Conservation (phyloP, 2,888 invertebrate genomes). For the Desoria tigrina region DNA sequence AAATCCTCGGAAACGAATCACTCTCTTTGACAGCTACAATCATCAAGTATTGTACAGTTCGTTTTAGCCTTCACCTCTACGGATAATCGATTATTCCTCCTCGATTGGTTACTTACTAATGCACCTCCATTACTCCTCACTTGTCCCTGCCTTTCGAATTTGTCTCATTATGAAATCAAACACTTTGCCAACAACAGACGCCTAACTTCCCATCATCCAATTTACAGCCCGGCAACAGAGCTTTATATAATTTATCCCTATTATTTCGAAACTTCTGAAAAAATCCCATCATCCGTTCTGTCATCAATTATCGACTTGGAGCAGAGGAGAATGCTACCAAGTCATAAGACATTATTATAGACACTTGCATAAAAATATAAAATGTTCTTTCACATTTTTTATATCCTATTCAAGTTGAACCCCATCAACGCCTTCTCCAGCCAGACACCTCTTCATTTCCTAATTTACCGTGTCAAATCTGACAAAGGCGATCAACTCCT, state of each 20-base stretch:
- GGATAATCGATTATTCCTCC: slow-evolving; percentile 44
- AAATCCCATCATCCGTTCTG: slow-evolving; percentile 1
- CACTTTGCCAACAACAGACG: slow-evolving; percentile 42
- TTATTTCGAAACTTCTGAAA: too few species aligned
- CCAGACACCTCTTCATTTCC: slow-evolving; percentile 13
- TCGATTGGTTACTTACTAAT: slow-evolving; percentile 41
- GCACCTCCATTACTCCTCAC: slow-evolving; percentile 27
- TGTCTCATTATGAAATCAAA: slow-evolving; percentile 47
- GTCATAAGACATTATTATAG: too few species aligned
- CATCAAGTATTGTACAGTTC: too few species aligned
- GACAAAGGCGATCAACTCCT: slow-evolving; percentile 13
- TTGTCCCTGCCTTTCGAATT: slow-evolving; percentile 40
- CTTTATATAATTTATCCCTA: too few species aligned
- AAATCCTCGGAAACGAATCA: too few species aligned
- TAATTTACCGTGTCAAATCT: slow-evolving; percentile 12
- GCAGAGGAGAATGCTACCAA: too few species aligned
- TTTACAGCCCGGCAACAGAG: slow-evolving; percentile 45
- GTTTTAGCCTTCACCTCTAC: too few species aligned
- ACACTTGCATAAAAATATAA: neutral
- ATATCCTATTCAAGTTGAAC: slow-evolving; percentile 4
- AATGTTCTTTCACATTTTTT: slow-evolving; percentile 4
- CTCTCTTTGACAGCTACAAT: too few species aligned
- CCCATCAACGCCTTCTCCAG: slow-evolving; percentile 1
- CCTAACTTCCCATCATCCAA: slow-evolving; percentile 34
- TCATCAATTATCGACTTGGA: neutral